Evolutionary conservation across 2,797 vertebrate species (phyloP).

Genomic region (Aratinga solstitialis): DNA sequence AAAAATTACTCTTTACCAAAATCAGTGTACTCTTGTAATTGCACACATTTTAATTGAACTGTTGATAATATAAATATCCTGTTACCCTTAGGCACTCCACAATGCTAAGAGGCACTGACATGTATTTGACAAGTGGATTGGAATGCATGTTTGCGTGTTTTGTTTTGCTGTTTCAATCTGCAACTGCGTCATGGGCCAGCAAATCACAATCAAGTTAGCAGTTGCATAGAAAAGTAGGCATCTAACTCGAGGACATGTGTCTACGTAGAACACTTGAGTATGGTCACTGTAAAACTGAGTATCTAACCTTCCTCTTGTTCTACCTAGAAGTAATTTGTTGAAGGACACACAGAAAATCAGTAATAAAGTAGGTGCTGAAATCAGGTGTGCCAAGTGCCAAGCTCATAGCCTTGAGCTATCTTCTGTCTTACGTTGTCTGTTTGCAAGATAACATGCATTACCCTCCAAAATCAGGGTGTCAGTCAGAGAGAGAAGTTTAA

Average conservation of each 20-base stretch:
- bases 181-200: neutral
- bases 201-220: neutral
- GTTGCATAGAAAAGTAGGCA: neutral
- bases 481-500: neutral
- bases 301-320: neutral
- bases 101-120: neutral
- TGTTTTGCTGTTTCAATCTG: neutral
- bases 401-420: neutral
- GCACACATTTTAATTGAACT: neutral
- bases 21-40: neutral
- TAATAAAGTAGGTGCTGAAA: neutral
- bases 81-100: neutral
- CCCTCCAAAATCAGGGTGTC: neutral
- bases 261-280: neutral
- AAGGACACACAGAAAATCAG: neutral
- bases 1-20: neutral
- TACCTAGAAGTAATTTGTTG: neutral
- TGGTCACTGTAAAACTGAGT: neutral
- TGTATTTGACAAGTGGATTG: neutral
- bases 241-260: neutral
- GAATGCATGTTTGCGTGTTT: neutral
- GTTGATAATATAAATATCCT: neutral
- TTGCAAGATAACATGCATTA: neutral
- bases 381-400: neutral
- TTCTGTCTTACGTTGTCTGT: neutral